Evolutionary conservation across 2,797 vertebrate species (phyloP).

Genomic region (Clangula hyemalis): DNA sequence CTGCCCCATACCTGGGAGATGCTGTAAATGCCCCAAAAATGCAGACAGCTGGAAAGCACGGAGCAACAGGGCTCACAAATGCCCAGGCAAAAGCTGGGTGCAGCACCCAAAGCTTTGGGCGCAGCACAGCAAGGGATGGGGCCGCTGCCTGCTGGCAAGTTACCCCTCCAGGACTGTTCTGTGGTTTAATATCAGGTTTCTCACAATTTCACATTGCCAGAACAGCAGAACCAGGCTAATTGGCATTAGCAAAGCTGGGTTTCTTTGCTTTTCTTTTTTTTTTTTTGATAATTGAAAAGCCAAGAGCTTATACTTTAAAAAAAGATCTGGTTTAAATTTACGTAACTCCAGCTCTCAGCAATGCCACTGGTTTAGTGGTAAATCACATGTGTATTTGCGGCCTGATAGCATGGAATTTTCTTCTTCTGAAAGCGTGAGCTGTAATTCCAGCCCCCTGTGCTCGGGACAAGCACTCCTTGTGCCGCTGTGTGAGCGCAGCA

Average conservation of each 20-base stretch:
- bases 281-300: not conserved
- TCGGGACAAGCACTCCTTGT: not conserved
- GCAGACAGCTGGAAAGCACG: not conserved
- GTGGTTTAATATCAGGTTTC: not conserved
- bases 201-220: not conserved
- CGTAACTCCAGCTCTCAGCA: not conserved
- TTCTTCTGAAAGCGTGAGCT: not conserved
- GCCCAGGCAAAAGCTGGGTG: not conserved
- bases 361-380: not conserved
- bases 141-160: not conserved
- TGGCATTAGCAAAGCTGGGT: too few species aligned
- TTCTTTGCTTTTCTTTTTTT: not conserved
- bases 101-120: too few species aligned
- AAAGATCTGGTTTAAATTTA: not conserved
- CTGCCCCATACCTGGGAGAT: not conserved
- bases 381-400: not conserved
- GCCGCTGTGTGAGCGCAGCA: not conserved
- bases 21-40: not conserved
- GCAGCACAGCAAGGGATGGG: not conserved
- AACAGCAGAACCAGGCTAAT: fast-evolving
- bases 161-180: not conserved
- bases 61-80: not conserved
- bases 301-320: not conserved
- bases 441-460: not conserved
- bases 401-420: not conserved